Evolutionary conservation across 2,888 invertebrate genomes (phyloP).

Genomic region (Cyclophora punctaria): DNA sequence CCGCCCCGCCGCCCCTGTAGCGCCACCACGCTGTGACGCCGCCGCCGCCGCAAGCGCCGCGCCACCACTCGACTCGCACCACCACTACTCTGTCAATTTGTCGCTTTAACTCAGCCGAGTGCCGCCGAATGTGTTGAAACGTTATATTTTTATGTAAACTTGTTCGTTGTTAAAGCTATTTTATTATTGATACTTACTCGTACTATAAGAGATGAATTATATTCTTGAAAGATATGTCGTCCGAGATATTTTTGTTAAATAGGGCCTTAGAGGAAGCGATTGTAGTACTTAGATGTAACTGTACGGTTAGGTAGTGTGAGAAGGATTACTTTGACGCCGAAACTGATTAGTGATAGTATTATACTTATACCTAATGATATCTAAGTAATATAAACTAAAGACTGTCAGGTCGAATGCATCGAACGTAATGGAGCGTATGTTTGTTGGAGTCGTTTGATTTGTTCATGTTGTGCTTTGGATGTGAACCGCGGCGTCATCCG

Average conservation of each 20-base stretch:
- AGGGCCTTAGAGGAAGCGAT: constrained; percentile 61
- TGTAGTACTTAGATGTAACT: constrained; percentile 60
- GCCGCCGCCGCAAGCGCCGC: constrained; percentile 25
- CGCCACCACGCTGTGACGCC: constrained; percentile 61
- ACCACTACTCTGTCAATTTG: constrained; percentile 62
- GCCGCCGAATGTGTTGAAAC: constrained; percentile 63
- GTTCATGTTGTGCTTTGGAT: constrained; percentile 71
- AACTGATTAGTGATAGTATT: constrained; percentile 50
- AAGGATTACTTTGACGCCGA: constrained; percentile 61
- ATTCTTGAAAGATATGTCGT: constrained; percentile 64
- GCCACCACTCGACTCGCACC: constrained; percentile 17
- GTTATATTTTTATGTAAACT: constrained; percentile 69
- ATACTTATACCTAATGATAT: constrained; percentile 29
- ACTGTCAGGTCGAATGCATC: constrained; percentile 68
- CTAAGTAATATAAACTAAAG: constrained; percentile 40
- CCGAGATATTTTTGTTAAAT: constrained; percentile 71
- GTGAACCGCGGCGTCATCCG: constrained; percentile 56
- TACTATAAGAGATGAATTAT: constrained; percentile 58
- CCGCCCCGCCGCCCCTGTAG: constrained; percentile 55
- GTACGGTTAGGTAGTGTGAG: constrained; percentile 62
- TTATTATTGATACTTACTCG: constrained; percentile 38
- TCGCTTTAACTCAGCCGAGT: constrained; percentile 66
- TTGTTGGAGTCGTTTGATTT: constrained; percentile 53
- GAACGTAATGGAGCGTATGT: constrained; percentile 49
- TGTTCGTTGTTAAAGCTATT: constrained; percentile 73